Percentiles rank a stretch among this genome's conserved stretches.
Evolutionary conservation across 1,140 invertebrate genomes (phyloP).

Genomic region (Lycorma delicatula): DNA sequence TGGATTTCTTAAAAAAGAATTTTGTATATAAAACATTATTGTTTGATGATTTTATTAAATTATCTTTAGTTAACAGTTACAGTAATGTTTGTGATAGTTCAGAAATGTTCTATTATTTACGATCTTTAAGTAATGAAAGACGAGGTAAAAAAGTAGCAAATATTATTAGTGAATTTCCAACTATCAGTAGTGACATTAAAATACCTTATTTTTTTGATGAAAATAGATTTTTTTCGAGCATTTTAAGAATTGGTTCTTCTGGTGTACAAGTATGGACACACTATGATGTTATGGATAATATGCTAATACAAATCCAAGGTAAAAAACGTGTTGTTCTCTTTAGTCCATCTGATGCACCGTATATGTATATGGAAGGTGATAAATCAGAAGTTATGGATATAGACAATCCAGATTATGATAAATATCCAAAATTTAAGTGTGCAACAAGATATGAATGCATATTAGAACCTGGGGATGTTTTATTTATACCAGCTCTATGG

Average conservation of each 20-base stretch:
- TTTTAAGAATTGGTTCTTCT: constrained; percentile 46
- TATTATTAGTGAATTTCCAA: constrained; percentile 42
- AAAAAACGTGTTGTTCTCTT: constrained; percentile 46
- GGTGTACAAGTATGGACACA: constrained; percentile 50
- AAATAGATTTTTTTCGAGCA: constrained; percentile 46
- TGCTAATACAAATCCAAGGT: constrained; percentile 47
- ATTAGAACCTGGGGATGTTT: constrained; percentile 46
- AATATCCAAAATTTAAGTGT: constrained; percentile 44
- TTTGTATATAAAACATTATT: constrained; percentile 46
- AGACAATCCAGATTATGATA: constrained; percentile 41
- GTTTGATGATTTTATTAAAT: constrained; percentile 40
- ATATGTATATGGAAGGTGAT: constrained; percentile 49
- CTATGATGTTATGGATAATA: constrained; percentile 56
- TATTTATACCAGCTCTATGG: constrained; percentile 56
- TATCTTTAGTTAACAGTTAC: constrained; percentile 34
- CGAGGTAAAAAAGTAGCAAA: constrained; percentile 46
- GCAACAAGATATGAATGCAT: constrained; percentile 39
- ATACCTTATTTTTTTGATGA: constrained; percentile 41
- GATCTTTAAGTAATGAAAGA: constrained; percentile 45
- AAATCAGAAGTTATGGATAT: constrained; percentile 50
- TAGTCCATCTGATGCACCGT: constrained; percentile 42
- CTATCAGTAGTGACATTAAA: constrained; percentile 41
- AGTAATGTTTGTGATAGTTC: constrained; percentile 35
- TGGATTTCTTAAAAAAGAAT: constrained; percentile 51
- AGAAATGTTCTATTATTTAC: constrained; percentile 46